Evolutionary conservation across 2,888 invertebrate species (phyloP).

Genomic region (Drosophila recens): DNA sequence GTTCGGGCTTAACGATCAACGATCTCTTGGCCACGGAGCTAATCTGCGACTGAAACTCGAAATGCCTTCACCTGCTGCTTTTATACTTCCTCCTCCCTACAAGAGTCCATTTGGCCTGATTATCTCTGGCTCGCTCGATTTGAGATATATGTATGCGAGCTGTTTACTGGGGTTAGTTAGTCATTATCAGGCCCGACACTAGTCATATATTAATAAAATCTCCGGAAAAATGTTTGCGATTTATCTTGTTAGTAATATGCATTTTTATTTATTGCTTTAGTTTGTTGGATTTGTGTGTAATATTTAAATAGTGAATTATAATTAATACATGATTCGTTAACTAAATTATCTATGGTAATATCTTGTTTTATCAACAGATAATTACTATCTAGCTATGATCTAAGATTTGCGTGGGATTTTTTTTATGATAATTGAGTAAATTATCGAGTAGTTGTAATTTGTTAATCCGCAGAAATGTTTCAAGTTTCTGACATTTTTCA

Average conservation of each 20-base stretch:
- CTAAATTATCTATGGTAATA: conserved; percentile 11
- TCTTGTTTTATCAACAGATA: conserved; percentile 22
- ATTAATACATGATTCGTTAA: conserved; percentile 12
- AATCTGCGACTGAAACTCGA: conserved; percentile 54
- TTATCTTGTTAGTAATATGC: conserved; percentile 36
- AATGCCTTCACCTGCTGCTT: conserved; percentile 55
- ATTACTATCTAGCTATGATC: not conserved
- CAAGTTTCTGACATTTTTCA: not conserved
- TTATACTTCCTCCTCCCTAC: conserved; percentile 61
- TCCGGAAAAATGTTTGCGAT: conserved; percentile 22
- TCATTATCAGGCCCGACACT: conserved; percentile 43
- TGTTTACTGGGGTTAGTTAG: conserved; percentile 23
- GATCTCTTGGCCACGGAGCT: conserved; percentile 24
- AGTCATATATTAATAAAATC: conserved; percentile 49
- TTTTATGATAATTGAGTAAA: conserved; percentile 1
- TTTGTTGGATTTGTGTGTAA: conserved; percentile 24
- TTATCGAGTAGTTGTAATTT: not conserved
- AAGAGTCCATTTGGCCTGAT: conserved; percentile 48
- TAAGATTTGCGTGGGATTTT: not conserved
- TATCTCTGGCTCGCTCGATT: conserved; percentile 37
- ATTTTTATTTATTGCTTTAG: conserved; percentile 25
- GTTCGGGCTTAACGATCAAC: conserved; percentile 10
- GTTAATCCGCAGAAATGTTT: conserved; percentile 21
- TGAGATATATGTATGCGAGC: conserved; percentile 22
- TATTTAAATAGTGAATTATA: conserved; percentile 16